phyloP scores from a whole-genome alignment of 1,140 invertebrate genomes.

The Neomicropteryx cornuta region DNA sequence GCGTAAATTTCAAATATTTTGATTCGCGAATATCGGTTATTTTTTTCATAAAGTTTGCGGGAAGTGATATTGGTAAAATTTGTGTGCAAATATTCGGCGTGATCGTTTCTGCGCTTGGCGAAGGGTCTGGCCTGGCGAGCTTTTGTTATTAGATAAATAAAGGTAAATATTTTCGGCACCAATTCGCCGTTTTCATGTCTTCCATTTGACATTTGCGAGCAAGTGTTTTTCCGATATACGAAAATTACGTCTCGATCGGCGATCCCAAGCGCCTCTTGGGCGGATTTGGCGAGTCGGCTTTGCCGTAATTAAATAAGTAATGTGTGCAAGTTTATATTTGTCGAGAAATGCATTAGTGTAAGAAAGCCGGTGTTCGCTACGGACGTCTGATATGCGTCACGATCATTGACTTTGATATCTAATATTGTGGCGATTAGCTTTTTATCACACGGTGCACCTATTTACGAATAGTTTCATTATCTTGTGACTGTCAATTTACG shows the following conservation, averaged over 20 bases:
- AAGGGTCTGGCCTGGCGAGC: conserved; percentile 32
- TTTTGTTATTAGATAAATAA: conserved; percentile 41
- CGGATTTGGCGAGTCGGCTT: background rate
- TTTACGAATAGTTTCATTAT: too few relatives aligned
- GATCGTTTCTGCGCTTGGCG: too few relatives aligned
- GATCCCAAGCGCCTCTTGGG: conserved; percentile 8
- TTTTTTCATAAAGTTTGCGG: conserved; percentile 35
- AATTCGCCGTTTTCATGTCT: conserved; percentile 12
- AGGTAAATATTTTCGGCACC: conserved; percentile 33
- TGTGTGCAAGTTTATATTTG: conserved; percentile 10
- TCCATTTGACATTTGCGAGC: conserved; percentile 36
- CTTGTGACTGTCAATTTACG: too few relatives aligned
- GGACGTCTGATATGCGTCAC: too few relatives aligned
- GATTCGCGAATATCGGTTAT: conserved; percentile 33
- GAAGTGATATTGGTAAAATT: conserved; percentile 25
- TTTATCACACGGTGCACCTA: too few relatives aligned
- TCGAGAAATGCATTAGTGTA: conserved; percentile 7
- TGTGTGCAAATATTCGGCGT: conserved; percentile 25
- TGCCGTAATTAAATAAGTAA: conserved; percentile 11
- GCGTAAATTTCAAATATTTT: conserved; percentile 44
- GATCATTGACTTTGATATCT: too few relatives aligned
- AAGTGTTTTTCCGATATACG: conserved; percentile 34
- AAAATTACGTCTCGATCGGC: conserved; percentile 22
- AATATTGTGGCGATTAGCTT: too few relatives aligned
- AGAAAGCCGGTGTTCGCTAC: too few relatives aligned